Base-by-base conservation (phyloP, 2,113 vertebrate species). In the Forbesichthys papilliferus region DNA sequence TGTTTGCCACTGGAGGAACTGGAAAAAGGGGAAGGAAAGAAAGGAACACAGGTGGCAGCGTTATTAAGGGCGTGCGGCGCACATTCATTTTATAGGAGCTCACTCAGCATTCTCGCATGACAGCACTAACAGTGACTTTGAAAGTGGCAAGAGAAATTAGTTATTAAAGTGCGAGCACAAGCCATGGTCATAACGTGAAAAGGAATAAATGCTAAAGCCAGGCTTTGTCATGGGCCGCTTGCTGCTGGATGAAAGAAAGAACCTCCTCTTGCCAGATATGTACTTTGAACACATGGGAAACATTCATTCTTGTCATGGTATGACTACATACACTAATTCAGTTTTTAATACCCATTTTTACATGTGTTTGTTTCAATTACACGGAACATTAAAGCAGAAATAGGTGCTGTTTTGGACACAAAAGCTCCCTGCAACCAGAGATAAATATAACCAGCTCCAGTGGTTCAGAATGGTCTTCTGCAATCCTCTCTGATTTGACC, bases 61-160 rank as follows among this genome's bases (percentile, higher is more conserved):
- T 53, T 48, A 67, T 61, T 54, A 11, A 49, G 53, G 65, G 61
- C 59, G 55, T 16, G 63, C 56, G 69, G 78, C 84, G 79, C 51
- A 75, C 66, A 69, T 78, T 52, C 48, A 48, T 52, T 83, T 68
- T 73, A 58, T 48, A 77, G 68, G 66, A 69, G 49, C 77, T 64
- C 64, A 52, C 68, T 78, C 71, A 51, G 56, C 58, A 68, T 74
- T 78, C 34, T 71, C 3, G 61, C 74, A 84, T 80, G 65, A 86
- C 71, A 85, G 84, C 70, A 68, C 63, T 73, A 77, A 72, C 60
- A 73, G 71, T 65, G 71, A 80, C 83, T 80, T 70, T 76, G 73
- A 82, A 79, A 68, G n/a, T 20, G 69, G 87, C 48, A 46, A 79
- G 80, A 81, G 78, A 82, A 73, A 84, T 74, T 69, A 71, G 65